Base-by-base conservation (phyloP, 1,140 invertebrate species). In the Pseudomyrmex sp. region DNA sequence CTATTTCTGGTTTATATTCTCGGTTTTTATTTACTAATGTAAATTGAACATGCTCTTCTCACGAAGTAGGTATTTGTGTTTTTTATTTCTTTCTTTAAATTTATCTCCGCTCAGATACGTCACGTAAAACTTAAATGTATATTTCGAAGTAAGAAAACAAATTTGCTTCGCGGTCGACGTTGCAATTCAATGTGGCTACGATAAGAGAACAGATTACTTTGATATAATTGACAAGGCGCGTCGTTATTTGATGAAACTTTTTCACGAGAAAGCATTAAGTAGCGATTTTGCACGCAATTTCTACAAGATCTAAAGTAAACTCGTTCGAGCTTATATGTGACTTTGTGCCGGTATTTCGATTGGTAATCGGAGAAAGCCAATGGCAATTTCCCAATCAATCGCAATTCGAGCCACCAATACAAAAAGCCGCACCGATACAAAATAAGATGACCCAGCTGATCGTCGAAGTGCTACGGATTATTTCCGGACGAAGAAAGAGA, bases 361-460 rank as follows among this genome's bases (percentile, higher is more conserved):
- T 62, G 63, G 68, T 2, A 18, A 54, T n/a, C 18, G 44, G 65
- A 63, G 83, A 80, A 80, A 86, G 56, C 66, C 68, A 26, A 70
- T 35, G 58, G 52, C 54, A 68, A 68, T 80, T 83, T 88, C 82
- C 54, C 73, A 85, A 88, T 87, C 77, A 76, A 74, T 88, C 70
- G 76, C 75, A 66, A 88, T 87, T 82, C 56, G 46, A 74, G 26
- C 18, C 66, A 59, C n/a, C 26, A 54, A 15, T 20, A 76, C 62
- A 90, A 87, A 70, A 79, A 85, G 77, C 12, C 4, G 26, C 35
- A 26, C 5, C 35, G 68, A 85, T 82, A 62, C 59, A 69, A 88
- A 90, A 90, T 88, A 88, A 89, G 79, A 73, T 90, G 90, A 93
- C 90, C 91, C 85, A 86, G 80, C 91, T 92, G 88, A 50, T 44